Evolutionary conservation across 2,888 invertebrate genomes (phyloP).

Genomic region (Sericinus montela): DNA sequence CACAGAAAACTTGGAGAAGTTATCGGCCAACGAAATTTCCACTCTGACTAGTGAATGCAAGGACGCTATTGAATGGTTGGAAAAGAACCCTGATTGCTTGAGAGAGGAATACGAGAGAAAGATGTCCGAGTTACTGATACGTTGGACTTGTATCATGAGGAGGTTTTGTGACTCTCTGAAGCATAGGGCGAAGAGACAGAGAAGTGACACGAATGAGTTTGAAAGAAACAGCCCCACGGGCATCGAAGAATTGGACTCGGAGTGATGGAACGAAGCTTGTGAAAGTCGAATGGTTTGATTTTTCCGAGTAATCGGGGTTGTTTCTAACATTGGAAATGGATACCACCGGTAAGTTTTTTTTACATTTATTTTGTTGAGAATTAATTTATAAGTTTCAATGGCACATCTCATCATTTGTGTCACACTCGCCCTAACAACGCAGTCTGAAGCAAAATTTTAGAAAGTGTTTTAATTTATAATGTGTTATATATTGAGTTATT

Average conservation of each 20-base stretch:
- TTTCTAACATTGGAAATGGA: not conserved
- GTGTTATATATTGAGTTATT: not conserved
- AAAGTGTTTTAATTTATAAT: not conserved
- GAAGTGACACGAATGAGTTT: slow-evolving; percentile 30
- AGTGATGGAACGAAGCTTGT: slow-evolving; percentile 7
- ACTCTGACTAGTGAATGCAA: slow-evolving; percentile 43
- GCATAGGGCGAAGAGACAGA: slow-evolving; percentile 39
- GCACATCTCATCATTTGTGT: too few relatives aligned
- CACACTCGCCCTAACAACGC: not conserved
- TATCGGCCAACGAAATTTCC: slow-evolving; percentile 37
- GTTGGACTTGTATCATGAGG: slow-evolving; percentile 43
- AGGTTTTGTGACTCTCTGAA: slow-evolving; percentile 36
- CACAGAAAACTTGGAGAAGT: slow-evolving; percentile 32
- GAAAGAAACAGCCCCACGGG: slow-evolving; percentile 19
- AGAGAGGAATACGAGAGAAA: slow-evolving; percentile 53
- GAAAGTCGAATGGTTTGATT: not conserved
- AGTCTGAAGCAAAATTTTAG: slow-evolving; percentile 2
- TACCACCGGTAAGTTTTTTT: slow-evolving; percentile 3
- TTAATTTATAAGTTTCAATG: not conserved
- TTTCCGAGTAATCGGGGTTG: not conserved
- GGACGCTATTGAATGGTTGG: slow-evolving; percentile 47
- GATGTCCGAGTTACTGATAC: slow-evolving; percentile 43
- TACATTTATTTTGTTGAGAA: not conserved
- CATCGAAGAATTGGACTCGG: slow-evolving; percentile 27
- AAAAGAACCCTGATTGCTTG: slow-evolving; percentile 41